These are phyloP conservation scores for Bombyx mandarina DNA, from an alignment of 1,140 invertebrate genomes.

Conservation along the genomic window DNA sequence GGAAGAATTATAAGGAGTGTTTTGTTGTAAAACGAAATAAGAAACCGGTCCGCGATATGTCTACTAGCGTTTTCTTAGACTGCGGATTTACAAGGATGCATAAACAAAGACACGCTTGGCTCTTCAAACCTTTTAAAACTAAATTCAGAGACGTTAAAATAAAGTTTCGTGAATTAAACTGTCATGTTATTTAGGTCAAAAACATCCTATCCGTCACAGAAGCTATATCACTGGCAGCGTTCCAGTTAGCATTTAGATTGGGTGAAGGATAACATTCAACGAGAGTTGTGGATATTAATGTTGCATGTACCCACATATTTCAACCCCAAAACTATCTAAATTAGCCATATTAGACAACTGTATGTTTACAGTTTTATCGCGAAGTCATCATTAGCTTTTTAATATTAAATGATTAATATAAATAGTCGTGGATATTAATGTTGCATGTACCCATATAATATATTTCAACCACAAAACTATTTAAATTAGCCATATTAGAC, in stretches of 20 bases:
- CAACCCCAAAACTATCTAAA: conserved; percentile 1
- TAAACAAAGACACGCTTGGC: conserved; percentile 7
- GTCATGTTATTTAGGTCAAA: conserved; percentile 7
- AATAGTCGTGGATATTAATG: not conserved
- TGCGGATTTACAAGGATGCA: conserved; percentile 15
- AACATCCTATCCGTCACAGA: conserved; percentile 1
- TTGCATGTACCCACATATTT: conserved; percentile 3
- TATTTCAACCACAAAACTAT: not conserved
- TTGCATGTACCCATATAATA: not conserved
- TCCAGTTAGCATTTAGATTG: conserved; percentile 8
- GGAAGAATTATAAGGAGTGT: conserved; percentile 7
- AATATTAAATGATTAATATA: too few relatives aligned
- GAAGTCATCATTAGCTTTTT: too few relatives aligned
- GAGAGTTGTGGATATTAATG: conserved; percentile 6
- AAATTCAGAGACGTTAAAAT: conserved; percentile 10
- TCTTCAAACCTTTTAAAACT: conserved; percentile 16
- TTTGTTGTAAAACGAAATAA: conserved; percentile 17
- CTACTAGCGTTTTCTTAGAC: conserved; percentile 15
- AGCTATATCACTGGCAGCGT: not conserved
- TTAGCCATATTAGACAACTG: not conserved
- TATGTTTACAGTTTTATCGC: too few relatives aligned
- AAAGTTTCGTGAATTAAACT: conserved; percentile 1
- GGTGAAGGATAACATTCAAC: conserved; percentile 4
- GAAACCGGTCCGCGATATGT: conserved; percentile 18
- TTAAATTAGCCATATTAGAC: not conserved